Evolutionary conservation across 92 coral and sea anemone genomes (phyloP).

Genomic region (Bergia sp.): DNA sequence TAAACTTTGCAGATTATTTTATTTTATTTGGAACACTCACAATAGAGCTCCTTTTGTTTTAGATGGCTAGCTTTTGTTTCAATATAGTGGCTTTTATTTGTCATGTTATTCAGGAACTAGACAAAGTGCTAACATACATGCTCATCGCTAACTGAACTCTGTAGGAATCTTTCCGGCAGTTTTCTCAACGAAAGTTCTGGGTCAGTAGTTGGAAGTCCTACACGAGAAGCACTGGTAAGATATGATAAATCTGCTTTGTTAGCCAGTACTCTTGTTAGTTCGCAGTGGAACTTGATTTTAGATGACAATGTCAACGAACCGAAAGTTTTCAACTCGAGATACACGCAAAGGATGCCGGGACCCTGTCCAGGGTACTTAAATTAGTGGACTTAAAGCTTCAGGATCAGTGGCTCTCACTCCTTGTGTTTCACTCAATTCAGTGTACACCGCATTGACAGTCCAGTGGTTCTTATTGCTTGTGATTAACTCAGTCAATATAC

Average conservation of each 20-base stretch:
- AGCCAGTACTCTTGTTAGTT: neutral
- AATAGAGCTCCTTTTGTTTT: neutral
- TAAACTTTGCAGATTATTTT: neutral
- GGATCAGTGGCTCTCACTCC: neutral
- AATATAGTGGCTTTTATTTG: neutral
- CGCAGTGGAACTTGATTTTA: neutral
- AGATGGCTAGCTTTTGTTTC: neutral
- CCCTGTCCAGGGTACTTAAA: too few relatives aligned
- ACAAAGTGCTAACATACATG: neutral
- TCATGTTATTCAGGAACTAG: neutral
- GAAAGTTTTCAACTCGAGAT: too few relatives aligned
- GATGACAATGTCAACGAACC: too few relatives aligned
- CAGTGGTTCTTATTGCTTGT: too few relatives aligned
- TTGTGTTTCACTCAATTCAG: neutral
- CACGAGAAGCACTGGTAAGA: constrained; percentile 93
- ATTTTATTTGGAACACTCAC: neutral
- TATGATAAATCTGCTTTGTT: neutral
- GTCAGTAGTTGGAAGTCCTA: constrained; percentile 76
- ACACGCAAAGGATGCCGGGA: too few relatives aligned
- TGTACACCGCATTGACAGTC: too few relatives aligned
- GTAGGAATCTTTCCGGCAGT: constrained; percentile 73
- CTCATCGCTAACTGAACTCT: neutral
- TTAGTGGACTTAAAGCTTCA: too few relatives aligned
- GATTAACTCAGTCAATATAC: too few relatives aligned
- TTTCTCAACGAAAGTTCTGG: constrained; percentile 74